Evolutionary conservation across 2,113 vertebrate species (phyloP), one percentile per base, ranked within the genome.

Genomic region (Pelecanoides urinatrix): DNA sequence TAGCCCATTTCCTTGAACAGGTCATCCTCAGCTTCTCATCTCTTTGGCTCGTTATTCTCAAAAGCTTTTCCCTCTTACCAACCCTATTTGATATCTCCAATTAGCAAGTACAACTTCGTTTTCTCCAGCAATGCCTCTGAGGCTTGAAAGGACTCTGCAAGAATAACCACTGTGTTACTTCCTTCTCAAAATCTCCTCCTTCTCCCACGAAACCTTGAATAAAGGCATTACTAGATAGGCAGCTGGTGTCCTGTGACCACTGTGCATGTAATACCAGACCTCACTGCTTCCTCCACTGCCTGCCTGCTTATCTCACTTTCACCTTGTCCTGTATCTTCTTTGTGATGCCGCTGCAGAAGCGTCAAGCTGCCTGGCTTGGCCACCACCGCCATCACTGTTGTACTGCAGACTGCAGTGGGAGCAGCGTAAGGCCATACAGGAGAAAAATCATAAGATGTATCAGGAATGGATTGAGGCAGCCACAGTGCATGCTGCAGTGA

Each of bases 401-500:
- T 32, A 13, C 15, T 30, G 23, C 0, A 1, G 22, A 8, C 23
- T 29, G 23, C 44, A 23, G 50, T 1, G 19, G 62, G 25, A 72
- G 40, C 44, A 90, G 23, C 3, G 0, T 2, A 62, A 45, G 29
- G 13, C 11, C 30, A 8, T 26, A 30, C 16, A 23, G 44, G 63
- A 83, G 15, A 12, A 72, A 21, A 23, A n/a, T 25, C 34, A 8
- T 52, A 9, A 27, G 25, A 38, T 26, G 2, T 11, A 5, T 16
- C 8, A 29, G 47, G 23, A 80, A 30, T 2, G 9, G 38, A 11
- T 47, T 32, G 62, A 77, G 32, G 32, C 42, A 80, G 34, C 17
- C 40, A 6, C 22, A 36, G 30, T 4, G 40, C 16, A 4, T 0
- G 2, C 8, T 26, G 1, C 0, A 0, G 23, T 45, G 62, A n/a